phyloP scores from a whole-genome alignment of 2,797 vertebrate genomes.

The Agapornis canus region DNA sequence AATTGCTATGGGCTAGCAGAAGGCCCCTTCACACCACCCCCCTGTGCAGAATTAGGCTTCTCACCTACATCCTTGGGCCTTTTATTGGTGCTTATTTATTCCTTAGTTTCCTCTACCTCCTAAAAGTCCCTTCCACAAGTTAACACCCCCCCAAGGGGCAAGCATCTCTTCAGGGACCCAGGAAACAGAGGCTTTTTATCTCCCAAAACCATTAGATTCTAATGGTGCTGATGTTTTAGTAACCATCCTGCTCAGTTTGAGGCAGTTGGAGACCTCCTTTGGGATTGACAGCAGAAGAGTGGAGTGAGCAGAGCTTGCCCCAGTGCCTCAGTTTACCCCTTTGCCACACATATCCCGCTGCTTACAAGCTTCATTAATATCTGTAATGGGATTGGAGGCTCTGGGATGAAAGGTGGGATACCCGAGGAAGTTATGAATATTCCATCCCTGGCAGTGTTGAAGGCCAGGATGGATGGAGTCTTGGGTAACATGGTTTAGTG shows the following conservation, averaged over 20 bases:
- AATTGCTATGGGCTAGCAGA: neutral
- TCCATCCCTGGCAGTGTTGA: neutral
- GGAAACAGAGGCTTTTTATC: neutral
- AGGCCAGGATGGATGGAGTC: neutral
- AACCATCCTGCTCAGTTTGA: neutral
- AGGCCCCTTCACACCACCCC: neutral
- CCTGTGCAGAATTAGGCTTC: fast-evolving
- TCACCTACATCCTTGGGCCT: neutral
- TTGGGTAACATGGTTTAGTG: neutral
- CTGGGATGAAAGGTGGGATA: neutral
- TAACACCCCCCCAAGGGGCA: neutral
- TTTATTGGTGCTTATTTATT: neutral
- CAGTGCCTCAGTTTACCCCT: neutral
- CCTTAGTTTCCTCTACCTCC: neutral
- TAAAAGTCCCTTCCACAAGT: neutral
- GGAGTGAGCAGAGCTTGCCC: neutral
- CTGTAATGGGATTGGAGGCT: neutral
- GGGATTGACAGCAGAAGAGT: neutral
- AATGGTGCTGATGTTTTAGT: slow-evolving; percentile 57
- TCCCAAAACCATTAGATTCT: neutral
- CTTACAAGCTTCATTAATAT: neutral
- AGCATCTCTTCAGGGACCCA: neutral
- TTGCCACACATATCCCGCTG: fast-evolving
- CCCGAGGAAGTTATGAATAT: neutral
- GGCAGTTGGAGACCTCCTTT: neutral